A percentile compares a stretch with the other conserved stretches of the same genome.
These are phyloP conservation scores for Heteromyza rotundicornis DNA, from an alignment of 2,888 invertebrate genomes.

Conservation along the genomic window DNA sequence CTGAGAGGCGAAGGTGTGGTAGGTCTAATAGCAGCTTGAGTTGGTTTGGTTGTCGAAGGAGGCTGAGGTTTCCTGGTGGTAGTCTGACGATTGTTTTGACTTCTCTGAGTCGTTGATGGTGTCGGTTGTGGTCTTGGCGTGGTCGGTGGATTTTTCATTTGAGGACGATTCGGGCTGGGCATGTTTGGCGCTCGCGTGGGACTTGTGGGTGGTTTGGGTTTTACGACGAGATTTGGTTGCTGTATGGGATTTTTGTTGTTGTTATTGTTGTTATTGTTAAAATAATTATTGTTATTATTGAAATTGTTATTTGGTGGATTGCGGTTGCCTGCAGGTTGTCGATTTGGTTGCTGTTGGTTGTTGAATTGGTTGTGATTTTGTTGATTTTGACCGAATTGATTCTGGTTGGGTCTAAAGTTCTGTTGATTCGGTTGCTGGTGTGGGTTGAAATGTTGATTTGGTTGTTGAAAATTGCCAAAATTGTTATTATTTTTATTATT, in stretches of 20 bases:
- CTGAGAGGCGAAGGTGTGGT: not conserved
- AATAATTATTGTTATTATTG: not conserved
- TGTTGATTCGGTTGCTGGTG: conserved; percentile 17
- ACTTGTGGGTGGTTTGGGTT: not conserved
- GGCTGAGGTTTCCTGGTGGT: too few species aligned
- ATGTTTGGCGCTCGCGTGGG: not conserved
- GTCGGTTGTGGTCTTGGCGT: too few species aligned
- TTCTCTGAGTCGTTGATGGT: too few species aligned
- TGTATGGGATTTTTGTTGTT: not conserved
- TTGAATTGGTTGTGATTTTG: conserved; percentile 4
- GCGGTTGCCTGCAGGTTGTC: not conserved
- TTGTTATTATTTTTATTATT: too few species aligned
- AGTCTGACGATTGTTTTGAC: too few species aligned
- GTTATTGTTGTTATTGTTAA: not conserved
- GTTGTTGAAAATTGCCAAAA: conserved; percentile 5
- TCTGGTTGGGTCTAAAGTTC: not conserved
- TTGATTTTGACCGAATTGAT: conserved; percentile 1
- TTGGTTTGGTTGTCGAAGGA: not conserved
- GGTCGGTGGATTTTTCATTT: too few species aligned
- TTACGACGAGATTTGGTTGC: not conserved
- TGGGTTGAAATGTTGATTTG: conserved; percentile 8
- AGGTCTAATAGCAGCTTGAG: not conserved
- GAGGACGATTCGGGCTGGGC: not conserved
- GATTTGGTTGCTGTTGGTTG: not conserved
- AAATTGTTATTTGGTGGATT: not conserved